phyloP scores from a whole-genome alignment of 2,113 vertebrate genomes.

The Platichthys stellatus region DNA sequence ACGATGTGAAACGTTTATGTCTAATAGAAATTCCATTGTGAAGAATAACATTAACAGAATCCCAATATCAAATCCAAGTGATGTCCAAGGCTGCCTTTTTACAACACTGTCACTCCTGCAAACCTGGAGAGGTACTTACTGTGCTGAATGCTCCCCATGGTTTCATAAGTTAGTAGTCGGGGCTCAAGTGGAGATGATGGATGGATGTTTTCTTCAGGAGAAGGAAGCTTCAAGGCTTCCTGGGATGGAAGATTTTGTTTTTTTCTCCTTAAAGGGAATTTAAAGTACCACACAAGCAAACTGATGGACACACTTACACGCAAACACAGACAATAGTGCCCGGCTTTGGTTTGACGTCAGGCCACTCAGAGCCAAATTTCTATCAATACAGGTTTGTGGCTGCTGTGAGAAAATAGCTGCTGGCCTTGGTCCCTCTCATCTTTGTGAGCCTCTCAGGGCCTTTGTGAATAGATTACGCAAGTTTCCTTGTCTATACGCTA shows the following conservation, averaged over 20 bases:
- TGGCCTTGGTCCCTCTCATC: constrained; percentile 72
- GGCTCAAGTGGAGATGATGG: constrained; percentile 49
- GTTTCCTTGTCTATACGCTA: constrained; percentile 77
- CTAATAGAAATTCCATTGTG: background rate
- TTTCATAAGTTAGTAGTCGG: constrained; percentile 58
- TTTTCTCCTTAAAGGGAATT: constrained; percentile 21
- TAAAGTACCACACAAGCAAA: constrained; percentile 33
- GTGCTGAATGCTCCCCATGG: constrained; percentile 48
- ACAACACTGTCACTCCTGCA: constrained; percentile 4
- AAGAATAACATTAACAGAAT: background rate
- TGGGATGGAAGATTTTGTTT: constrained; percentile 36
- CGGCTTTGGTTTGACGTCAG: constrained; percentile 53
- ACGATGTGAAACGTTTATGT: background rate
- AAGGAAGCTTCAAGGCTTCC: constrained; percentile 51
- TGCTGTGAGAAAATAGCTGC: constrained; percentile 72
- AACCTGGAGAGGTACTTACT: constrained; percentile 50
- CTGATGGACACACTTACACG: constrained; percentile 12
- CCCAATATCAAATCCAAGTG: constrained; percentile 7
- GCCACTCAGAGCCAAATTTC: constrained; percentile 56
- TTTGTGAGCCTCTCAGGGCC: constrained; percentile 71
- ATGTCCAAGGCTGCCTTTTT: constrained; percentile 5
- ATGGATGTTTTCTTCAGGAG: constrained; percentile 45
- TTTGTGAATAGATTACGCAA: constrained; percentile 83
- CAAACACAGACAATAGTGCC: constrained; percentile 36
- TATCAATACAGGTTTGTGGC: constrained; percentile 59